phyloP scores from a whole-genome alignment of 2,113 vertebrate species.

The Esox niger region DNA sequence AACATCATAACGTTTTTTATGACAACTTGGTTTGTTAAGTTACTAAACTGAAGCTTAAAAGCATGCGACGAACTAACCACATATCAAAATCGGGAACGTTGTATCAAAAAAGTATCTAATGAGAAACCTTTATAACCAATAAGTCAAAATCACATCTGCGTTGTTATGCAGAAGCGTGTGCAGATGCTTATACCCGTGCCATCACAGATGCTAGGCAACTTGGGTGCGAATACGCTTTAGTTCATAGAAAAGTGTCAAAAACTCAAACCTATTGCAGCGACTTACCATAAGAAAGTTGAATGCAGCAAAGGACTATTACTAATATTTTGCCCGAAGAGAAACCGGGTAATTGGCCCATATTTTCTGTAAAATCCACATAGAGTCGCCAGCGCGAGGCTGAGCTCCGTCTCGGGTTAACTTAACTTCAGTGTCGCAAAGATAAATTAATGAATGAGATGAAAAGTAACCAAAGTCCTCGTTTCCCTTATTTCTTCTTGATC shows the following conservation, averaged over 20 bases:
- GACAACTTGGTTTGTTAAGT: no score
- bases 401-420: constrained; percentile 45
- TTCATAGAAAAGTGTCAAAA: neutral
- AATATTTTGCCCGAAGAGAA: constrained; percentile 64
- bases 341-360: constrained; percentile 72
- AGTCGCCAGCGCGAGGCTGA: constrained; percentile 67
- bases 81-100: neutral
- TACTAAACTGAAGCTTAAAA: neutral
- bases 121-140: neutral
- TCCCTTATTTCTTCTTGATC: neutral
- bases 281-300: constrained; percentile 67
- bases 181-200: no score
- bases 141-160: neutral
- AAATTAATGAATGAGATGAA: neutral
- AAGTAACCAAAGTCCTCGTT: neutral
- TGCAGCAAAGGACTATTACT: constrained; percentile 59
- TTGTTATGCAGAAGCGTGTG: neutral
- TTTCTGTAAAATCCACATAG: constrained; percentile 79
- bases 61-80: neutral
- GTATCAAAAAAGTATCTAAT: neutral
- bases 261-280: constrained; percentile 2
- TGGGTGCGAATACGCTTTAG: neutral
- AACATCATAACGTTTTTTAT: neutral
- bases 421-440: neutral
- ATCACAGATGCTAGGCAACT: neutral